Conservation (phyloP, 1,140 invertebrate genomes). For the Spodoptera frugiperda region DNA sequence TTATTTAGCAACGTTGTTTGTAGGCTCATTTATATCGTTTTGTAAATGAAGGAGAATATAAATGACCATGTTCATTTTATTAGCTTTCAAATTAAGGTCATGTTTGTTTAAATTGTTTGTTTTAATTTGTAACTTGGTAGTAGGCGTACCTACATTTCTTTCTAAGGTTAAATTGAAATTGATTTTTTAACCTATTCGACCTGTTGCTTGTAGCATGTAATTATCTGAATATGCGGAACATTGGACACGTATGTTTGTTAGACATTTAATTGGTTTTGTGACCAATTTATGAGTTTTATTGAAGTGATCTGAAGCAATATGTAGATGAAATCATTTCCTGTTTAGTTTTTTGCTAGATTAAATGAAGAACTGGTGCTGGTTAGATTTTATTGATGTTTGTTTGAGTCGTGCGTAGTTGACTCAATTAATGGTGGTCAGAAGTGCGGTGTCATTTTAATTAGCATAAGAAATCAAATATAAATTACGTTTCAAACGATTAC, state of each 20-base stretch:
- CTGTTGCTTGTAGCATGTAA: constrained; percentile 24
- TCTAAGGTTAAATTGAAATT: constrained; percentile 42
- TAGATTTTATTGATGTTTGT: constrained; percentile 25
- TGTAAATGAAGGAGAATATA: neutral
- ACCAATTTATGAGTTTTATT: constrained; percentile 54
- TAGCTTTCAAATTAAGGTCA: neutral
- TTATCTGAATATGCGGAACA: constrained; percentile 51
- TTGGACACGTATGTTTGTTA: constrained; percentile 37
- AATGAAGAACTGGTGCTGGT: constrained; percentile 53
- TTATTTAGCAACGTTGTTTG: constrained; percentile 20
- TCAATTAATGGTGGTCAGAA: neutral
- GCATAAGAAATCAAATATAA: neutral
- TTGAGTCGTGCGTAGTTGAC: constrained; percentile 8
- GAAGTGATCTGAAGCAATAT: constrained; percentile 51
- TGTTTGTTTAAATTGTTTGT: constrained; percentile 20
- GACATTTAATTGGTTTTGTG: constrained; percentile 40
- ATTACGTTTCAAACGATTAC: neutral
- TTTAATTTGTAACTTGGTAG: constrained; percentile 10
- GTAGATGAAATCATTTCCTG: constrained; percentile 62
- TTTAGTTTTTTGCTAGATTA: constrained; percentile 55
- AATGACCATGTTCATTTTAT: constrained; percentile 1
- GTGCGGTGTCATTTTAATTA: neutral
- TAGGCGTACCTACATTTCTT: constrained; percentile 45
- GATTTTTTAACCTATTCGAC: constrained; percentile 24
- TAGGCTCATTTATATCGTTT: constrained; percentile 17